These are phyloP conservation scores for Cyanoliseus patagonus DNA, from an alignment of 2,113 vertebrate genomes.

Conservation along the genomic window DNA sequence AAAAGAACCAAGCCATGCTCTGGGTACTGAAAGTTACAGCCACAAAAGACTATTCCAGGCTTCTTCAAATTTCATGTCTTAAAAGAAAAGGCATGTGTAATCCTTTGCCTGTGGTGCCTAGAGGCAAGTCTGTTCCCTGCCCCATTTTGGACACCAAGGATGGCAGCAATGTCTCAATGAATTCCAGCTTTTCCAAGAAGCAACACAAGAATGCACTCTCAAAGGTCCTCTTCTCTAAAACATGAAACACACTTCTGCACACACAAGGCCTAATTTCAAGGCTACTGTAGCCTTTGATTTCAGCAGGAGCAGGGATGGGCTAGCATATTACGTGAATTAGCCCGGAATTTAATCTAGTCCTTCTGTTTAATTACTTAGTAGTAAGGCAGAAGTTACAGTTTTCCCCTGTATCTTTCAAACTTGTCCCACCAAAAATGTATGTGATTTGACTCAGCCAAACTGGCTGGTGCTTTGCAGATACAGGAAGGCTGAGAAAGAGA, in stretches of 20 bases:
- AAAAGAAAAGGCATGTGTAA: neutral
- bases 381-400: neutral
- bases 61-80: neutral
- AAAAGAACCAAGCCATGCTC: neutral
- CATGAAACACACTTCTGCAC: neutral
- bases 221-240: neutral
- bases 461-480: neutral
- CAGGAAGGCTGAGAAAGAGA: neutral
- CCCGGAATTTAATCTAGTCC: neutral
- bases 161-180: neutral
- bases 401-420: neutral
- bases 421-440: neutral
- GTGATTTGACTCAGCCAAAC: neutral
- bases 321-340: neutral
- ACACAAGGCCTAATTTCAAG: neutral
- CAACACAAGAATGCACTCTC: neutral
- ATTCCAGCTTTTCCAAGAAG: neutral
- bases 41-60: neutral
- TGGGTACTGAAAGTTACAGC: neutral
- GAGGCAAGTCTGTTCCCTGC: neutral
- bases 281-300: neutral
- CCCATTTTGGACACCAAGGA: neutral
- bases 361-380: neutral
- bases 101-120: neutral
- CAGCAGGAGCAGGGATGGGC: neutral